Conservation (phyloP, 1,140 invertebrate genomes). For the Luehdorfia chinensis region DNA sequence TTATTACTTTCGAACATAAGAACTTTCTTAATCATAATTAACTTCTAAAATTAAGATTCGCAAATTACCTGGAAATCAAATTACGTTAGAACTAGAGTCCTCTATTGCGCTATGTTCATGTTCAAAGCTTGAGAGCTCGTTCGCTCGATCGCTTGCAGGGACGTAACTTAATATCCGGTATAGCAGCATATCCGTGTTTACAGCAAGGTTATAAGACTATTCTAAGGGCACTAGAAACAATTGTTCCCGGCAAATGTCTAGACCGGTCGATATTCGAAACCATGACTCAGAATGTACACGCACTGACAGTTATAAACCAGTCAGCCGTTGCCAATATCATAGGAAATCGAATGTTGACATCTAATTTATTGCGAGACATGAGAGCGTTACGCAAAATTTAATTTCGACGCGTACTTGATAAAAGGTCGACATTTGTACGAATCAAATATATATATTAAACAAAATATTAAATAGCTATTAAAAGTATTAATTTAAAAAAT, state of each 20-base stretch:
- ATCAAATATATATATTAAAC: too few relatives aligned
- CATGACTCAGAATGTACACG: conserved; percentile 7
- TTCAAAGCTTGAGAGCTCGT: conserved; percentile 8
- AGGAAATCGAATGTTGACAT: conserved; percentile 25
- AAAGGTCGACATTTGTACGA: not conserved
- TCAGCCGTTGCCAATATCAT: conserved; percentile 29
- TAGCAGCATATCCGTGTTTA: conserved; percentile 20
- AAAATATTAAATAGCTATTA: too few relatives aligned
- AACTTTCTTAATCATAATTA: too few relatives aligned
- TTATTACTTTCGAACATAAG: too few relatives aligned
- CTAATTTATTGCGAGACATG: not conserved
- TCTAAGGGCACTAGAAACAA: conserved; percentile 19
- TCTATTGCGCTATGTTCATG: conserved; percentile 9
- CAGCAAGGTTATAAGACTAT: conserved; percentile 3
- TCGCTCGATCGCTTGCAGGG: conserved; percentile 16
- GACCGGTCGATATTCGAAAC: conserved; percentile 14
- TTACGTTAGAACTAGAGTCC: conserved; percentile 10
- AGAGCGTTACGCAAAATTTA: not conserved
- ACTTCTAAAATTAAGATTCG: too few relatives aligned
- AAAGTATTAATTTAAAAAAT: too few relatives aligned
- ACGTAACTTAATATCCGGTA: conserved; percentile 55
- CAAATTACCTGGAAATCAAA: too few relatives aligned
- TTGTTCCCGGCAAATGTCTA: conserved; percentile 14
- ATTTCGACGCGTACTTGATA: not conserved
- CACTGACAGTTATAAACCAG: conserved; percentile 34